Base-by-base conservation (phyloP, 2,888 invertebrate genomes). In the Bibio marci region DNA sequence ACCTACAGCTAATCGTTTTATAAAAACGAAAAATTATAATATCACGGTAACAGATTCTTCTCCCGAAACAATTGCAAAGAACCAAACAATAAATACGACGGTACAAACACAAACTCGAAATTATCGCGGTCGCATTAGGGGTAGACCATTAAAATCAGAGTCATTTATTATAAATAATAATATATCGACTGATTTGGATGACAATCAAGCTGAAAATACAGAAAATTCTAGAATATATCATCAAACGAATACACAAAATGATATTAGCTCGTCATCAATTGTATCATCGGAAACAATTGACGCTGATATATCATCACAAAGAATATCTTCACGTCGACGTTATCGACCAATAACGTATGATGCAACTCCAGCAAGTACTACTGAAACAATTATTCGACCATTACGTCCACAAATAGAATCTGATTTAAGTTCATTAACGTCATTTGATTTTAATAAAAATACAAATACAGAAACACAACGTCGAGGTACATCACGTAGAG, bases 381-480 rank as follows among this genome's bases (percentile, higher is more conserved):
- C 32, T 18, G 12, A 38, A 32, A 31, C 11, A 6, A 12, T 31
- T 26, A 27, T 34, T 15, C 17, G 41, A 32, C 27, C 34, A 14
- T 35, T 38, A 18, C 35, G 37, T 3, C 38, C 35, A 13, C 12
- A 35, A 28, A 31, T 30, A 22, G 37, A 28, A 25, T 19, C 30
- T 15, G 41, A 41, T 19, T 31, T 41, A n/a, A 38, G 38, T 35
- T 43, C 40, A 18, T 22, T 43, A 3, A 38, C 38, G n/a, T 22
- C 41, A n/a, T 11, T 25, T 11, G 41, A 41, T 38, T 30, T 38
- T 18, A 19, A 15, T 8, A 39, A 30, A 25, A 12, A n/a, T 15
- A 22, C 26, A 4, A 18, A 22, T 19, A 12, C 12, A 10, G 5
- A 11, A 11, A 25, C 17, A 33, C 15, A 39, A 18, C 17, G 37